phyloP scores from a whole-genome alignment of 2,888 invertebrate species.

The Polyploca ridens region DNA sequence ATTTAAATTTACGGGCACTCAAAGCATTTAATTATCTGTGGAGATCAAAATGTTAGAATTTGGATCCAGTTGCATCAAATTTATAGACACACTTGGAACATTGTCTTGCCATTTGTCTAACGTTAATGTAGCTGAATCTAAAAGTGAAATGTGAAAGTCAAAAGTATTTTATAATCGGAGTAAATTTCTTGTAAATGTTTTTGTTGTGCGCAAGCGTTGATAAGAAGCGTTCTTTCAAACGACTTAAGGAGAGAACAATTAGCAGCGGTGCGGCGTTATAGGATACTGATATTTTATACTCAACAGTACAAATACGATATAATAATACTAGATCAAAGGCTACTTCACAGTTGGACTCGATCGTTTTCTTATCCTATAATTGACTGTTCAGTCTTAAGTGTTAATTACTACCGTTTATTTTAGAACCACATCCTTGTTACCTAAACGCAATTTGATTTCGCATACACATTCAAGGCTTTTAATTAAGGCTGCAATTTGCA shows the following conservation, averaged over 20 bases:
- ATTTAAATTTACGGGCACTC: slow-evolving; percentile 25
- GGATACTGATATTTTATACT: slow-evolving; percentile 22
- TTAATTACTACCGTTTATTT: slow-evolving; percentile 3
- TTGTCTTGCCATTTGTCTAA: slow-evolving; percentile 25
- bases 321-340: slow-evolving; percentile 14
- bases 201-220: slow-evolving; percentile 55
- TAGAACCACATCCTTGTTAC: slow-evolving; percentile 5
- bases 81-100: not conserved
- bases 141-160: slow-evolving; percentile 26
- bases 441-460: slow-evolving; percentile 10
- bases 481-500: slow-evolving; percentile 13
- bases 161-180: slow-evolving; percentile 30
- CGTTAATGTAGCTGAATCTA: slow-evolving; percentile 21
- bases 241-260: slow-evolving; percentile 27
- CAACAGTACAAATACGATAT: slow-evolving; percentile 21
- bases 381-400: not conserved
- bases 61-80: slow-evolving; percentile 1
- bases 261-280: slow-evolving; percentile 34
- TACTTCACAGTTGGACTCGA: slow-evolving; percentile 17
- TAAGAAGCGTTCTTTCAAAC: slow-evolving; percentile 41
- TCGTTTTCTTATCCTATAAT: not conserved
- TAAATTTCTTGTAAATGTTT: slow-evolving; percentile 25
- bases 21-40: slow-evolving; percentile 43
- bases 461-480: slow-evolving; percentile 11
- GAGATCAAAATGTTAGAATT: slow-evolving; percentile 10